Conservation (phyloP, 1,140 invertebrate species). For the Sminthurinus signatus region DNA sequence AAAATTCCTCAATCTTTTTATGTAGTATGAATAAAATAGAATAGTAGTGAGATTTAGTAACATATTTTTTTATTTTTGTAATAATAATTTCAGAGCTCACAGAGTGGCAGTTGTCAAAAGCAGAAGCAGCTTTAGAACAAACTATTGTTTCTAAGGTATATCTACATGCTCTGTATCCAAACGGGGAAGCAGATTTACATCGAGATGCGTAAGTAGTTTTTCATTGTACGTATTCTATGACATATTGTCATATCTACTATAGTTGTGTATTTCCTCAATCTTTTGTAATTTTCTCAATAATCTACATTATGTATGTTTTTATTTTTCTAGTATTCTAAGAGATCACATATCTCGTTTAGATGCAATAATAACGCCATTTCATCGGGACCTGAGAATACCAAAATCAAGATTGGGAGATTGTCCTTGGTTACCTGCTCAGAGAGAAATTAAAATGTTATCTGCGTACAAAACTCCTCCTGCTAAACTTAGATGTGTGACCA, state of each 20-base stretch:
- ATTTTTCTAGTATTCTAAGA: conserved; percentile 61
- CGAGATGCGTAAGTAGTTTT: conserved; percentile 69
- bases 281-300: too few relatives aligned
- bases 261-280: too few relatives aligned
- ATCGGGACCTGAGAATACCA: conserved; percentile 62
- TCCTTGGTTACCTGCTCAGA: conserved; percentile 95
- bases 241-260: too few relatives aligned
- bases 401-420: conserved; percentile 57
- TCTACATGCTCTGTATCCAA: conserved; percentile 88
- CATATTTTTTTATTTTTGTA: conserved; percentile 2
- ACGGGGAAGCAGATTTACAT: conserved; percentile 89
- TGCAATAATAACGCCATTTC: conserved; percentile 68
- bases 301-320: conserved; percentile 2
- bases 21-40: too few relatives aligned
- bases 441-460: conserved; percentile 82
- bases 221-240: too few relatives aligned
- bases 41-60: too few relatives aligned
- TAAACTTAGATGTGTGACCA: conserved; percentile 80
- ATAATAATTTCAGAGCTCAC: conserved; percentile 9
- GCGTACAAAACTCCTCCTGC: conserved; percentile 91
- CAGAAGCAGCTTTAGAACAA: conserved; percentile 67
- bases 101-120: conserved; percentile 44
- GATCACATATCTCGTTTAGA: conserved; percentile 83
- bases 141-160: conserved; percentile 84
- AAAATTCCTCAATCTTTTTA: too few relatives aligned